Percentiles rank a stretch among this genome's conserved stretches.
These are phyloP conservation scores for Plebejus anna DNA, from an alignment of 2,888 invertebrate genomes.

Conservation along the genomic window DNA sequence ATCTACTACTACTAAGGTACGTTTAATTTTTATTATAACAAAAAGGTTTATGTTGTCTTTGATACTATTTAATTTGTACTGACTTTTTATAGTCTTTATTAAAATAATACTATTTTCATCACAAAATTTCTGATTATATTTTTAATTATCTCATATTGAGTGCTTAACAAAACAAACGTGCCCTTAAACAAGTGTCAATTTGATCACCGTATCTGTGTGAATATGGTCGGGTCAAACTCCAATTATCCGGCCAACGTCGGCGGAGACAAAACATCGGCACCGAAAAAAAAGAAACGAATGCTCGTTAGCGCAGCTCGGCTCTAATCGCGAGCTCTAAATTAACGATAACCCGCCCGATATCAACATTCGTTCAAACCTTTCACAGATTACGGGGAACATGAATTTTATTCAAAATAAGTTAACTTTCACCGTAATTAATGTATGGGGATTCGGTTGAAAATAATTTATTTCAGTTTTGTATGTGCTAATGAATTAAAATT, in stretches of 20 bases:
- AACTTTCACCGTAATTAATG: neutral
- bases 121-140: neutral
- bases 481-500: no score
- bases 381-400: slow-evolving; percentile 67
- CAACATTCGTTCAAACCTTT: slow-evolving; percentile 68
- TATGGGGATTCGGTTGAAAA: neutral
- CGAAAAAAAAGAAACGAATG: slow-evolving; percentile 67
- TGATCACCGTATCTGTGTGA: slow-evolving; percentile 31
- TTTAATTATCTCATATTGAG: neutral
- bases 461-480: no score
- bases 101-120: neutral
- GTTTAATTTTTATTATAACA: no score
- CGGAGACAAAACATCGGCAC: slow-evolving; percentile 70
- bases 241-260: slow-evolving; percentile 70
- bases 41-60: neutral
- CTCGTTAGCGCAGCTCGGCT: slow-evolving; percentile 73
- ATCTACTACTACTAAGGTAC: slow-evolving; percentile 91
- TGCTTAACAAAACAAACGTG: neutral
- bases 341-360: slow-evolving; percentile 75
- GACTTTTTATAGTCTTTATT: no score
- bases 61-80: neutral
- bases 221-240: slow-evolving; percentile 47
- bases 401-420: slow-evolving; percentile 55
- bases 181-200: slow-evolving; percentile 10
- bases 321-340: slow-evolving; percentile 77